Base-by-base conservation (phyloP, 2,113 vertebrate genomes). In the Bufo bufo region DNA sequence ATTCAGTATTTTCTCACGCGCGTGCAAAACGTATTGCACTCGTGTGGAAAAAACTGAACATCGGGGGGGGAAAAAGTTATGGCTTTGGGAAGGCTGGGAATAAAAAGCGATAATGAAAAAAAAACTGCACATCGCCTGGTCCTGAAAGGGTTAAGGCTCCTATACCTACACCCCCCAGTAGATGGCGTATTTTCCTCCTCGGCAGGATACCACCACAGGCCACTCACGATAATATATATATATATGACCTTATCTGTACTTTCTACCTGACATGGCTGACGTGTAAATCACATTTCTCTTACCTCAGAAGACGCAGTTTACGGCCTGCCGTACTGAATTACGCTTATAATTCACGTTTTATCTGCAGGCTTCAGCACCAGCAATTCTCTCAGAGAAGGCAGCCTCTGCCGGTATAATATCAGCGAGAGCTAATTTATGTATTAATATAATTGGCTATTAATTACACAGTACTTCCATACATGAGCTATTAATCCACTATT, bases 181-280 rank as follows among this genome's bases (percentile, higher is more conserved):
- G 56, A 23, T 14, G 12, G 50, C n/a, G 6, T 13, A 79, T 16
- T 59, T 80, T 58, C 77, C 52, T 1, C 17, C 54, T 23, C 77
- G 14, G 77, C 77, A 58, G n/a, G 77, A 59, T 58, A 58, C 71
- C 71, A 47, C 77, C 77, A 43, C n/a, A 80, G 58, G 58, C 52
- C 77, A 54, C 75, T 54, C 47, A 20, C 33, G 6, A 81, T 81
- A 45, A 81, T 81, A 16, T 81, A 61, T 47, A 14, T 63, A 33
- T 61, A 82, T 20, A 81, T 47, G 49, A 77, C 75, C 52, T 52
- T 77, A 52, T 52, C n/a, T 81, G 58, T 63, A 45, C 13, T 75
- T 43, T 43, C 20, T 45, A 49, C 23, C 14, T 7, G n/a, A 58
- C 23, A 63, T 58, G 33, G 33, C 79, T 43, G 23, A 4, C 10